Percentiles rank a stretch among this genome's conserved stretches.
phyloP scores from a whole-genome alignment of 2,888 invertebrate species.

The Schizaphis graminum region DNA sequence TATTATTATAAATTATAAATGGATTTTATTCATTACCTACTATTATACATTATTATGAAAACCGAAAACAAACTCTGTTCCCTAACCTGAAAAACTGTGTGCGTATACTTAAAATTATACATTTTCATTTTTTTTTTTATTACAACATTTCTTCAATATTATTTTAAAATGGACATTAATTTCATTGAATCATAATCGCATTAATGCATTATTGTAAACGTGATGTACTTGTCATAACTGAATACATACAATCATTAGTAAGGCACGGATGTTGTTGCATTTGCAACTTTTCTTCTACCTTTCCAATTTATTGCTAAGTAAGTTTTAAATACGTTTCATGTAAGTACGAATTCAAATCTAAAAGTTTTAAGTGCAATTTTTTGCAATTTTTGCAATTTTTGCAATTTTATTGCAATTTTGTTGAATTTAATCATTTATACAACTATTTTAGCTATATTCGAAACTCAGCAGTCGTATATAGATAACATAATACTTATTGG shows the following conservation, averaged over 20 bases:
- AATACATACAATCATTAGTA: background rate
- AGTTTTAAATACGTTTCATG: too few relatives aligned
- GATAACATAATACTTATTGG: too few relatives aligned
- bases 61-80: background rate
- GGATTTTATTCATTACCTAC: background rate
- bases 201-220: background rate
- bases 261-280: too few relatives aligned
- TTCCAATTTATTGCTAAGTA: too few relatives aligned
- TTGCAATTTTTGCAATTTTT: too few relatives aligned
- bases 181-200: background rate
- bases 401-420: too few relatives aligned
- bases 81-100: background rate
- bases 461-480: too few relatives aligned
- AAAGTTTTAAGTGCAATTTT: too few relatives aligned
- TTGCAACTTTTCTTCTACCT: too few relatives aligned
- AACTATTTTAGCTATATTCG: too few relatives aligned
- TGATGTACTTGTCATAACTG: background rate
- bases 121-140: background rate
- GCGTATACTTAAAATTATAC: background rate
- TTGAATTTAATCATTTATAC: too few relatives aligned
- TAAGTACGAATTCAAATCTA: too few relatives aligned
- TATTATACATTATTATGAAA: background rate
- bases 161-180: background rate
- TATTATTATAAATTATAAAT: background rate
- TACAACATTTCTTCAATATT: background rate